Evolutionary conservation across 2,888 invertebrate species (phyloP).

Genomic region (Diogma glabrata): DNA sequence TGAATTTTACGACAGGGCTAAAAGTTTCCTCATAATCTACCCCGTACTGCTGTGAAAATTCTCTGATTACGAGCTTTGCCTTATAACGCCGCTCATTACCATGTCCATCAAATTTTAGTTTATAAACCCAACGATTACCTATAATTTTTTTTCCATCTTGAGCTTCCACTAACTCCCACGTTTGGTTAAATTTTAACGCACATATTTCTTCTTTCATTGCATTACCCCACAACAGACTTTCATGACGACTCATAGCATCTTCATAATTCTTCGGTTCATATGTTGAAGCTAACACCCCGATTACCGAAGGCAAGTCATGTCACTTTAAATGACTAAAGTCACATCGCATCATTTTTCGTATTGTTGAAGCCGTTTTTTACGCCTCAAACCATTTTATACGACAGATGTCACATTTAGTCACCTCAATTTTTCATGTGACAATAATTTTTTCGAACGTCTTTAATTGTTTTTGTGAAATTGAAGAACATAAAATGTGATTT

Average conservation of each 20-base stretch:
- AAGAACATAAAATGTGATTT: too few species aligned
- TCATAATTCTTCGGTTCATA: constrained; percentile 1
- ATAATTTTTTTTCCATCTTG: not conserved
- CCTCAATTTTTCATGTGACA: too few species aligned
- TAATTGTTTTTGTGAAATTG: too few species aligned
- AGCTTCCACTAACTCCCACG: not conserved
- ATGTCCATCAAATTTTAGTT: constrained; percentile 9
- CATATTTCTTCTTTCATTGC: constrained; percentile 2
- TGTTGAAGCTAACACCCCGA: not conserved
- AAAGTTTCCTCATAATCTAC: constrained; percentile 21
- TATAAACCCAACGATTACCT: constrained; percentile 12
- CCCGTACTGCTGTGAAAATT: constrained; percentile 19
- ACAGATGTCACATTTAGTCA: too few species aligned
- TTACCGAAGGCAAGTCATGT: too few species aligned
- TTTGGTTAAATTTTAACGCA: not conserved
- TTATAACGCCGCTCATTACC: constrained; percentile 14
- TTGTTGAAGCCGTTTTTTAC: too few species aligned
- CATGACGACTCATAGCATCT: not conserved
- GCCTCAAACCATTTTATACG: too few species aligned
- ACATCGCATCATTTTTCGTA: too few species aligned
- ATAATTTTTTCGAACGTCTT: too few species aligned
- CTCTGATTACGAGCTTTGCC: constrained; percentile 18
- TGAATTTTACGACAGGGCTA: constrained; percentile 15
- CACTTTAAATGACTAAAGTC: too few species aligned
- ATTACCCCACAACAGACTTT: not conserved